A percentile compares a stretch with the other conserved stretches of the same genome.
Conservation (phyloP, 2,888 invertebrate genomes). For the Apocheima hispidaria region DNA sequence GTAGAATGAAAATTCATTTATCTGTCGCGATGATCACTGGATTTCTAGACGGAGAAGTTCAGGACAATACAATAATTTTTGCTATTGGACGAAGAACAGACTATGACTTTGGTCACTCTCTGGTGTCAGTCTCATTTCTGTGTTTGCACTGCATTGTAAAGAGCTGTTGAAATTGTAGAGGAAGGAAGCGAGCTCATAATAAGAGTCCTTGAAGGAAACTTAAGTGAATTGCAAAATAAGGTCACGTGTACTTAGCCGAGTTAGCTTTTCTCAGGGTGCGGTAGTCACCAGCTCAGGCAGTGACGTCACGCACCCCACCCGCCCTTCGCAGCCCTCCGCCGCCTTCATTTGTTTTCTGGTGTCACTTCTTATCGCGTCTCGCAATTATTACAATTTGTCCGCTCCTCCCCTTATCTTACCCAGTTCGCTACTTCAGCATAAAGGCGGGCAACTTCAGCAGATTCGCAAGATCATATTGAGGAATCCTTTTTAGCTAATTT, state of each 20-base stretch:
- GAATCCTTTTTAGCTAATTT: constrained; percentile 73
- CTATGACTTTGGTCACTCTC: too few relatives aligned
- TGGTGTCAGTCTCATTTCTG: too few relatives aligned
- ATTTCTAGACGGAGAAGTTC: not conserved
- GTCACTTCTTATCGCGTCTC: constrained; percentile 85
- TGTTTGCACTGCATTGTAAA: constrained; percentile 1
- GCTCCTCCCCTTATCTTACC: constrained; percentile 84
- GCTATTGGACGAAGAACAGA: too few relatives aligned
- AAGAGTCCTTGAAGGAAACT: constrained; percentile 34
- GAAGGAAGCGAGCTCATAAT: not conserved
- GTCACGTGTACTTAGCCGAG: constrained; percentile 55
- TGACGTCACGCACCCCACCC: constrained; percentile 71
- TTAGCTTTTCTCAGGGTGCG: constrained; percentile 55
- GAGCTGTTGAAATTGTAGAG: not conserved
- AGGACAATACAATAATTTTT: not conserved
- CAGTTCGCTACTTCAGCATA: constrained; percentile 82
- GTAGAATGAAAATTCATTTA: constrained; percentile 59
- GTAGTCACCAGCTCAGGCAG: constrained; percentile 51
- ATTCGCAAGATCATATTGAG: constrained; percentile 80
- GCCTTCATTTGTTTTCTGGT: constrained; percentile 86
- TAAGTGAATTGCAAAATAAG: constrained; percentile 49
- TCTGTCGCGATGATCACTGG: constrained; percentile 22
- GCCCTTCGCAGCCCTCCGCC: constrained; percentile 53
- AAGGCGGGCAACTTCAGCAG: constrained; percentile 81
- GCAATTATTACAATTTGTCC: constrained; percentile 86